Evolutionary conservation across 2,888 invertebrate genomes (phyloP).

Genomic region (Synergus gifuensis): DNA sequence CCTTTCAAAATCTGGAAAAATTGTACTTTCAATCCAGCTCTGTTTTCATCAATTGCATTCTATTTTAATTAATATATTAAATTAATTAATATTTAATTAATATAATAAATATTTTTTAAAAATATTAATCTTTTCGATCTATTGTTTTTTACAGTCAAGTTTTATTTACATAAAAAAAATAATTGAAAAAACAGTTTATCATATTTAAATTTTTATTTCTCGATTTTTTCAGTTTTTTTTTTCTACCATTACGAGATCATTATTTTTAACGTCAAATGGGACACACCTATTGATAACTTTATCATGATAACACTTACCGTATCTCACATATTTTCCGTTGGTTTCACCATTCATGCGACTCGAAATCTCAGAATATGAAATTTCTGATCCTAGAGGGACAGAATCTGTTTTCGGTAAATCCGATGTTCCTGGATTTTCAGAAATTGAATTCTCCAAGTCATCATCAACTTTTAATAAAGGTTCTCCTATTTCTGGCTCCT

Average conservation of each 20-base stretch:
- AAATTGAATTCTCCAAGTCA: neutral
- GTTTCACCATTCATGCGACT: constrained; percentile 69
- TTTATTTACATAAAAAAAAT: neutral
- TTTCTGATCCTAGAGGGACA: constrained; percentile 31
- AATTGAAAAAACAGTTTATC: neutral
- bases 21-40: neutral
- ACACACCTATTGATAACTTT: constrained; percentile 73
- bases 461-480: neutral
- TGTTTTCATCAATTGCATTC: too few relatives aligned
- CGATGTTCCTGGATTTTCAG: neutral
- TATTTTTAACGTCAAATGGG: constrained; percentile 54
- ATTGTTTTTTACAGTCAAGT: neutral
- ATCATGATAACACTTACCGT: constrained; percentile 67
- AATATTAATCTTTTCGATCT: neutral
- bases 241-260: neutral
- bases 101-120: too few relatives aligned
- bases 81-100: too few relatives aligned
- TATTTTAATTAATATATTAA: too few relatives aligned
- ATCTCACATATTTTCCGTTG: constrained; percentile 70
- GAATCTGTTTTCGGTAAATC: neutral
- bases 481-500: neutral
- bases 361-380: constrained; percentile 4
- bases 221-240: neutral
- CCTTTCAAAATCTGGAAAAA: neutral
- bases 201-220: neutral